Conservation (phyloP, 2,797 vertebrate species). For the Toxotes lorentzi region DNA sequence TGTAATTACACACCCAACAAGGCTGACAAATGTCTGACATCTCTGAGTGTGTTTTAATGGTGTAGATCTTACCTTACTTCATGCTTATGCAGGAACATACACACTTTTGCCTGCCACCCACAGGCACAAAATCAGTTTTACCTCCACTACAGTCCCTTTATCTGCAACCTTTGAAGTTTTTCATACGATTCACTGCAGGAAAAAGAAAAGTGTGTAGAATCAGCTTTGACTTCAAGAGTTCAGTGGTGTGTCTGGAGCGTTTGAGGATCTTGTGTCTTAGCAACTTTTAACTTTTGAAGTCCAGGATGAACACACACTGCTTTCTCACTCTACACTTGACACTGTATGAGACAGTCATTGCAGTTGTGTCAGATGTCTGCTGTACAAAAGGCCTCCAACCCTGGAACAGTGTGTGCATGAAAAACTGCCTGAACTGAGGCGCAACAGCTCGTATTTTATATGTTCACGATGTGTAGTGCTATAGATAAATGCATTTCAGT, state of each 20-base stretch:
- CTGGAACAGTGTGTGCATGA: not conserved
- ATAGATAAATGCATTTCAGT: not conserved
- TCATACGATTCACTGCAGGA: conserved; percentile 22
- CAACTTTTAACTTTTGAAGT: conserved; percentile 1
- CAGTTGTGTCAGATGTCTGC: not conserved
- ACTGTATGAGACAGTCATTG: not conserved
- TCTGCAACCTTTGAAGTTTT: conserved; percentile 46
- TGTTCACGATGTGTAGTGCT: not conserved
- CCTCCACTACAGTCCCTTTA: conserved; percentile 32
- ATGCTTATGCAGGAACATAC: not conserved
- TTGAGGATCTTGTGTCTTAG: conserved; percentile 3
- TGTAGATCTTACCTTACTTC: fast-evolving
- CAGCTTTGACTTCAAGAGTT: conserved; percentile 29
- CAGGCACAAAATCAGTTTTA: conserved; percentile 7
- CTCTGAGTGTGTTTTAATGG: not conserved
- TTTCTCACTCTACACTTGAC: not conserved
- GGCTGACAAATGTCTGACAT: not conserved
- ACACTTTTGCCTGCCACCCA: not conserved
- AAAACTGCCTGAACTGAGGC: not conserved
- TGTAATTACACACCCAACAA: not conserved
- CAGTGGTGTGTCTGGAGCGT: conserved; percentile 9
- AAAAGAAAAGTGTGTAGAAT: conserved; percentile 22
- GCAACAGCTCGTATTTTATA: not conserved
- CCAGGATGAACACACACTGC: not conserved
- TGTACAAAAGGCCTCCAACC: not conserved